Conservation (phyloP, 1,140 invertebrate species). For the Gerris buenoi region DNA sequence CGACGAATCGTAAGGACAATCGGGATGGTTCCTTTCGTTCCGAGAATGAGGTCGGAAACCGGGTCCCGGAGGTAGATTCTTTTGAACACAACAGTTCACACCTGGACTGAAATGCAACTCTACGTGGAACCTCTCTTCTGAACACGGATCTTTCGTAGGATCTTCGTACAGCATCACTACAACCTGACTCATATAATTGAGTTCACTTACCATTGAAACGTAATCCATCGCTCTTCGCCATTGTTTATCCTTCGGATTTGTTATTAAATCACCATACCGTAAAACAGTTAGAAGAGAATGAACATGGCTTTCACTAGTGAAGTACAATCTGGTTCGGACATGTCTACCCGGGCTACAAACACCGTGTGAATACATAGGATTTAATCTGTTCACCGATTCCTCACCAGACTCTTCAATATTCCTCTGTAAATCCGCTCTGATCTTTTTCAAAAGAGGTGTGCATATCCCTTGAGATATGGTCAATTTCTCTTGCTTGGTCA, state of each 20-base stretch:
- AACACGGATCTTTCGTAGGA: slow-evolving; percentile 81
- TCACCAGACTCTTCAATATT: slow-evolving; percentile 70
- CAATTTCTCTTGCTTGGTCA: slow-evolving; percentile 88
- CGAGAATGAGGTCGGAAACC: slow-evolving; percentile 82
- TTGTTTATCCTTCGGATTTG: slow-evolving; percentile 76
- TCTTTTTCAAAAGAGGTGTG: slow-evolving; percentile 89
- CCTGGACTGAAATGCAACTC: slow-evolving; percentile 96
- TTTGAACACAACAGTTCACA: slow-evolving; percentile 87
- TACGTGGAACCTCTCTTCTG: slow-evolving; percentile 87
- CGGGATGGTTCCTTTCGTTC: slow-evolving; percentile 40
- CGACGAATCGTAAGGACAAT: neutral
- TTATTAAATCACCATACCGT: slow-evolving; percentile 79
- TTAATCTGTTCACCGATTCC: slow-evolving; percentile 86
- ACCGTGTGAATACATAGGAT: slow-evolving; percentile 95
- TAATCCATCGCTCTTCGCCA: slow-evolving; percentile 98
- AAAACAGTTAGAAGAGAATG: slow-evolving; percentile 93
- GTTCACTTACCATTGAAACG: slow-evolving; percentile 87
- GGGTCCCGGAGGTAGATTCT: slow-evolving; percentile 80
- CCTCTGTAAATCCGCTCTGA: slow-evolving; percentile 82
- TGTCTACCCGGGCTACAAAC: slow-evolving; percentile 94
- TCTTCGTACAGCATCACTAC: slow-evolving; percentile 99
- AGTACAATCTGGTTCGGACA: slow-evolving; percentile 92
- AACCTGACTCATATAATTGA: slow-evolving; percentile 99
- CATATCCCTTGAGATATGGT: slow-evolving; percentile 96
- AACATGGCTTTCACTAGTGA: slow-evolving; percentile 98